Base-by-base conservation (phyloP, 2,888 invertebrate genomes). In the Eupithecia tripunctaria region DNA sequence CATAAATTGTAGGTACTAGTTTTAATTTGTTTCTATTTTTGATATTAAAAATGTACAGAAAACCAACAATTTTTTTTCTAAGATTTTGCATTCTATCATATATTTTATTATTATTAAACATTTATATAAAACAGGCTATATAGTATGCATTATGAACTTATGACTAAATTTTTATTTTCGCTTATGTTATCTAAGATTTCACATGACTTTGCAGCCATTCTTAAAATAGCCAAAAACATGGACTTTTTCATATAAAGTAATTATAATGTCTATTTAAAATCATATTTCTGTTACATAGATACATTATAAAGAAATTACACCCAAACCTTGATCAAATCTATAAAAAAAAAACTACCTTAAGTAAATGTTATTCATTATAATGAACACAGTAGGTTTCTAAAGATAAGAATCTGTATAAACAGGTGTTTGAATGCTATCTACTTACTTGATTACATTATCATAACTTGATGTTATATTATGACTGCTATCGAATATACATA, bases 341-440 rank as follows among this genome's bases (percentile, higher is more conserved):
- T 29, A 18, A 29, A 18, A 21, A 60, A 60, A 60, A 60, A 51
- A 51, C 47, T 51, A 51, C n/a, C 5, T 64, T 12, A 64, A 15
- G 38, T 21, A 21, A 64, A 60, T 60, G 18, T 18, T 38, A 64
- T 41, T 32, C 18, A 67, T n/a, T n/a, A 27, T 6, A 51, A 47
- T 32, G 32, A 67, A 67, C 32, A 67, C 67, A 67, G n/a, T 47
- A 27, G 47, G 41, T 66, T 29, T 43, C 29, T 66, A 12, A 10
- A 38, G 64, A 64, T 64, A 38, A 64, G 64, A 64, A 64, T 25
- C 38, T 56, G 67, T 64, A 41, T 64, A 38, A 38, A 38, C 38
- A 64, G 38, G 36, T 63, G 63, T 63, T 5, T 2, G 36, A 36
- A 60, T 29, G 60, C 15, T 29, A 63, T n/a, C 29, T 29, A 15